Percentiles rank a stretch among this genome's conserved stretches.
Evolutionary conservation across 2,113 vertebrate genomes (phyloP).

Genomic region (Cyprinus carpio): DNA sequence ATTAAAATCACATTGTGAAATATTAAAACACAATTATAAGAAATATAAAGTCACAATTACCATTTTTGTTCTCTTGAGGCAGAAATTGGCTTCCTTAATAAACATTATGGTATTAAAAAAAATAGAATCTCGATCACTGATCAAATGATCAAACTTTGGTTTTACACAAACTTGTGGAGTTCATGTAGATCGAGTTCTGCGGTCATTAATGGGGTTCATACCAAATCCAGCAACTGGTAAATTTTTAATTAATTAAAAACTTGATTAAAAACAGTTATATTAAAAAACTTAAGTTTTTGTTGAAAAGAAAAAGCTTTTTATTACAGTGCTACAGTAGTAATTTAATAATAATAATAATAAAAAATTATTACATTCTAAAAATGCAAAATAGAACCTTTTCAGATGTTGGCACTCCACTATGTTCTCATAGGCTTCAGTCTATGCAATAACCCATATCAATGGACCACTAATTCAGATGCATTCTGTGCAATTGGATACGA

Average conservation of each 20-base stretch:
- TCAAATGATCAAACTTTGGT: not conserved
- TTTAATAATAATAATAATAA: too few species aligned
- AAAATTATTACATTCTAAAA: not conserved
- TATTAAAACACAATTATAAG: not conserved
- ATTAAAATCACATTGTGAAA: not conserved
- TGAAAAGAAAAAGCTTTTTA: too few species aligned
- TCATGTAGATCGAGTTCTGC: not conserved
- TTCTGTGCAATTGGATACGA: not conserved
- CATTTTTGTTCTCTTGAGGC: not conserved
- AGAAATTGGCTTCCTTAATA: not conserved
- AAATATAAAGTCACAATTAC: not conserved
- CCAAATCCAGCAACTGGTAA: not conserved
- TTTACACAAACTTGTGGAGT: not conserved
- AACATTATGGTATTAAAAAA: not conserved
- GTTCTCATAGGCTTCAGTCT: not conserved
- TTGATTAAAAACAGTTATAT: not conserved
- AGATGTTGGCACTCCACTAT: not conserved
- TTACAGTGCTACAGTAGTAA: too few species aligned
- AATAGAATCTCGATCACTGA: not conserved
- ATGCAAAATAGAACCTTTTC: not conserved
- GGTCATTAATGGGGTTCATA: not conserved
- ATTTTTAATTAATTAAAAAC: not conserved
- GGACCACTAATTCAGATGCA: constrained; percentile 1
- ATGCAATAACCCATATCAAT: not conserved
- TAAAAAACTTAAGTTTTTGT: not conserved